Conservation (phyloP, 37 sponge, comb jelly and placozoan species). For the Petrosia ficiformis region DNA sequence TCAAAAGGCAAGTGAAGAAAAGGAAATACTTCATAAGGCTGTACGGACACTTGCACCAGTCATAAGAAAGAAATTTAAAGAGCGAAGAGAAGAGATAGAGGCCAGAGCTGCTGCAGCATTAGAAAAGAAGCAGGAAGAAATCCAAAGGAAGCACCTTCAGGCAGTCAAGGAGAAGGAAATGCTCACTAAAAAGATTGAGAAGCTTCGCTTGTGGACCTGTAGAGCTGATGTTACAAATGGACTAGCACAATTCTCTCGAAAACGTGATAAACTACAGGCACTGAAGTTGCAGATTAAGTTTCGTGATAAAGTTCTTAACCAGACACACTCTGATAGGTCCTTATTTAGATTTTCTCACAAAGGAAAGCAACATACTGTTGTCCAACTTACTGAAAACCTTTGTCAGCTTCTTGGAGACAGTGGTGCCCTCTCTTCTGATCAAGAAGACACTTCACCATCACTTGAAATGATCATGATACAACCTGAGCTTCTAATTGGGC, state of each 20-base stretch:
- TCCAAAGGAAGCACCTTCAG: not conserved
- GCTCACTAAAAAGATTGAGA: constrained; percentile 13
- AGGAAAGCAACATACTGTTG: not conserved
- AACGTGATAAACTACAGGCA: constrained; percentile 4
- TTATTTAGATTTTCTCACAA: not conserved
- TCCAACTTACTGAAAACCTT: not conserved
- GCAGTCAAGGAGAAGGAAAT: constrained; percentile 27
- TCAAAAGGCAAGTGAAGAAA: not conserved
- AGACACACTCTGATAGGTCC: not conserved
- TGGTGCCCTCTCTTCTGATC: not conserved
- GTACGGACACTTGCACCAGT: constrained; percentile 19
- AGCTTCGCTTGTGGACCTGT: constrained; percentile 15
- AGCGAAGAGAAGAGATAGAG: constrained; percentile 8
- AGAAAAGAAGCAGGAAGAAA: not conserved
- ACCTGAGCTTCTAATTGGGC: constrained; percentile 17
- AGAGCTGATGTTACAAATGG: constrained; percentile 6
- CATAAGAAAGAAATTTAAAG: constrained; percentile 20
- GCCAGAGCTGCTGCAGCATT: not conserved
- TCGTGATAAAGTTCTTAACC: not conserved
- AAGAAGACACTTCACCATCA: not conserved
- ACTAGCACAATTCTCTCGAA: not conserved
- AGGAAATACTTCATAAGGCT: constrained; percentile 12
- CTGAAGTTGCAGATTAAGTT: constrained; percentile 25
- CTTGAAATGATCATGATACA: not conserved
- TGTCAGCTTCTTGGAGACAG: not conserved